phyloP scores from a whole-genome alignment of 1,140 invertebrate species.

The Bombus turneri region DNA sequence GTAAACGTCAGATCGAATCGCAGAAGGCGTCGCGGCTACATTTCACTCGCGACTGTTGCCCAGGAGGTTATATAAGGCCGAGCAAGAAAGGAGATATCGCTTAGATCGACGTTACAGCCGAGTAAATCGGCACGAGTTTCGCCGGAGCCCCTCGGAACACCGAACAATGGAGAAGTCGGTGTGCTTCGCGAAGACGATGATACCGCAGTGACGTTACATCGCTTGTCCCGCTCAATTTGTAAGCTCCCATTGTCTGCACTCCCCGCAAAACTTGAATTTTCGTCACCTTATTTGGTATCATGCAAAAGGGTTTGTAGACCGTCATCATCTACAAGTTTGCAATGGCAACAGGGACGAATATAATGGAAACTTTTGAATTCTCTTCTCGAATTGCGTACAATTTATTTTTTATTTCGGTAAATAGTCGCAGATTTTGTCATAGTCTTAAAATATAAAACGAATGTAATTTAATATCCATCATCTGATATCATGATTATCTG shows the following conservation, averaged over 20 bases:
- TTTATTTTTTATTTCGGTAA: not conserved
- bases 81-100: slow-evolving; percentile 53
- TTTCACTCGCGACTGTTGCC: slow-evolving; percentile 34
- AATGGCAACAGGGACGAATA: not conserved
- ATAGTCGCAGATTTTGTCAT: not conserved
- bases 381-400: too few species aligned
- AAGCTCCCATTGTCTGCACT: slow-evolving; percentile 6
- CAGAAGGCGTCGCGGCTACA: slow-evolving; percentile 24
- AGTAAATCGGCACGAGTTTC: slow-evolving; percentile 41
- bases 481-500: too few species aligned
- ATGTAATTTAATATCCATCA: too few species aligned
- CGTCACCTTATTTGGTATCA: slow-evolving; percentile 12
- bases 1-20: slow-evolving; percentile 37
- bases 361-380: not conserved
- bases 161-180: slow-evolving; percentile 47
- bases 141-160: not conserved
- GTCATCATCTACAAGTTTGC: not conserved
- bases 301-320: not conserved
- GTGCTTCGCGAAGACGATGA: slow-evolving; percentile 25
- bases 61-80: slow-evolving; percentile 35
- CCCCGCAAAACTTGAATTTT: slow-evolving; percentile 17
- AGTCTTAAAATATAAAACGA: too few species aligned
- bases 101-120: slow-evolving; percentile 38
- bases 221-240: slow-evolving; percentile 19
- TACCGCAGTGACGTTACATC: slow-evolving; percentile 4